Evolutionary conservation across 2,888 invertebrate genomes (phyloP).

Genomic region (Scaptomyza parva): DNA sequence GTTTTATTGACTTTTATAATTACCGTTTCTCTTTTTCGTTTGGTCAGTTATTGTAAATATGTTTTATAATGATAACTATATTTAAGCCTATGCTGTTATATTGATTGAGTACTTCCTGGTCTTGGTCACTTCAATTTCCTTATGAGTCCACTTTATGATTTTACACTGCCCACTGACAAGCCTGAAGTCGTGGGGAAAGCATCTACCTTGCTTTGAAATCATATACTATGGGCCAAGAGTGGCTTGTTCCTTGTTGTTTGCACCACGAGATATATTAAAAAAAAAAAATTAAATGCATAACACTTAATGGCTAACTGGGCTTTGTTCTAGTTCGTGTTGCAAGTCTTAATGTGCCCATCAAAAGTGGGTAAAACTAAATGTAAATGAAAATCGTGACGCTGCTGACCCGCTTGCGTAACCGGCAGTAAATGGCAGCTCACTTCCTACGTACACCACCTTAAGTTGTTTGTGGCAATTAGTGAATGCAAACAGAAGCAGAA

Average conservation of each 20-base stretch:
- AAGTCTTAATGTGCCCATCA: constrained; percentile 39
- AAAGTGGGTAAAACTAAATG: constrained; percentile 32
- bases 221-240: background rate
- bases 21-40: background rate
- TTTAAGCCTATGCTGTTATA: no score
- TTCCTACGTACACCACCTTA: constrained; percentile 62
- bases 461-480: constrained; percentile 66
- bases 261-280: background rate
- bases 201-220: background rate
- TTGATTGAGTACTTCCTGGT: background rate
- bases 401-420: constrained; percentile 72
- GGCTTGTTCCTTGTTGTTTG: background rate
- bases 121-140: background rate
- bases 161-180: background rate
- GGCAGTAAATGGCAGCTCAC: constrained; percentile 36
- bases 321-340: constrained; percentile 29
- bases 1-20: background rate
- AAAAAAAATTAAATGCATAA: background rate
- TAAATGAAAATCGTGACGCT: constrained; percentile 58
- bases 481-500: constrained; percentile 41
- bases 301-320: constrained; percentile 5
- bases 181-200: background rate
- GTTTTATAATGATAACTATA: no score
- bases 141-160: background rate
- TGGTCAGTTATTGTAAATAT: no score